Conservation (phyloP, 2,113 vertebrate species). For the Bambusicola thoracicus region DNA sequence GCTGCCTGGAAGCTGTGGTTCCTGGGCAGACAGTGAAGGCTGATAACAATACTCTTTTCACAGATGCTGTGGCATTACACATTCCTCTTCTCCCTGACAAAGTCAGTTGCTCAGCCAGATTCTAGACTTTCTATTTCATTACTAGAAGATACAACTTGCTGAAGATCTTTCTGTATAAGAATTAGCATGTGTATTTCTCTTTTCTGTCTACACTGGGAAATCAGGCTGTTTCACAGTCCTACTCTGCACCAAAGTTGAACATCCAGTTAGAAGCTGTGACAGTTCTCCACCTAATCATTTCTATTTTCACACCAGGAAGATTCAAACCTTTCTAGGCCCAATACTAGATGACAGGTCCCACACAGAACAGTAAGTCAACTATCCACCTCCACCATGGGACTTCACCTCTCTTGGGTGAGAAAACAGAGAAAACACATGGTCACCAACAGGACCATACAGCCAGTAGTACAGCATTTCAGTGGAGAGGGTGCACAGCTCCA, state of each 20-base stretch:
- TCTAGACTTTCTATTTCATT: not conserved
- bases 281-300: not conserved
- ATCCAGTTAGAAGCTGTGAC: not conserved
- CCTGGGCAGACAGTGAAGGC: not conserved
- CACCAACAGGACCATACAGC: not conserved
- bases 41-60: not conserved
- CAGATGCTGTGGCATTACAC: not conserved
- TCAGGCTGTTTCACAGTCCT: not conserved
- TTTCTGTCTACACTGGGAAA: not conserved
- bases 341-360: not conserved
- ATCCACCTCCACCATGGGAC: not conserved
- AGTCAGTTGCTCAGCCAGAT: not conserved
- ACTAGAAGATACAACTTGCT: not conserved
- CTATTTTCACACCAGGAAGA: not conserved
- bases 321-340: not conserved
- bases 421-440: not conserved
- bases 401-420: not conserved
- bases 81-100: not conserved
- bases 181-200: not conserved
- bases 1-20: not conserved
- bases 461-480: not conserved
- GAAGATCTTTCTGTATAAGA: not conserved
- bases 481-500: not conserved
- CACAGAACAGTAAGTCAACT: not conserved
- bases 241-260: not conserved